These are phyloP conservation scores for Thunnus maccoyii DNA, from an alignment of 2,113 vertebrate genomes.

Conservation along the genomic window DNA sequence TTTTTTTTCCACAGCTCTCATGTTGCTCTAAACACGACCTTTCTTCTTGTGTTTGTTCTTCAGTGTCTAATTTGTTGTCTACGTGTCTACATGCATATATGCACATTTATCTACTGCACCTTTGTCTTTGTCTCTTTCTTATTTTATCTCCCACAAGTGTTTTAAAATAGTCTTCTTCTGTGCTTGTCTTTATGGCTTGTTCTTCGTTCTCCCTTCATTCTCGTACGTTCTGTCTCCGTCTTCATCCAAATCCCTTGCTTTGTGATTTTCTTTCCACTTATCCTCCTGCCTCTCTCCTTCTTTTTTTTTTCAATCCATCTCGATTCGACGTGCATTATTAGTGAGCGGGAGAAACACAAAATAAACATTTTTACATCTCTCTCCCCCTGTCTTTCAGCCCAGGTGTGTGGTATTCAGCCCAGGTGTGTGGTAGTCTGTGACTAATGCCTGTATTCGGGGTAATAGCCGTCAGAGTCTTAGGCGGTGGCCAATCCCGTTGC, in stretches of 20 bases:
- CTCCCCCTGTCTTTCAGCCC: neutral
- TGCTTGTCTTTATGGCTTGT: neutral
- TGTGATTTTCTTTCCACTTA: conserved; percentile 19
- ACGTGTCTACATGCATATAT: no score
- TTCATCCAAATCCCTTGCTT: conserved; percentile 12
- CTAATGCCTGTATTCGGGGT: conserved; percentile 45
- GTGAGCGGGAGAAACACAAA: neutral
- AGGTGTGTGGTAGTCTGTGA: conserved; percentile 66
- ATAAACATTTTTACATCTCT: neutral
- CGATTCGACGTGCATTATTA: conserved; percentile 21
- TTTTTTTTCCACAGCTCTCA: no score
- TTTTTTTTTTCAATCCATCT: conserved; percentile 26
- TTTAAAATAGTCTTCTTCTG: neutral
- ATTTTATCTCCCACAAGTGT: neutral
- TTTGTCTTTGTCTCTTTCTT: neutral
- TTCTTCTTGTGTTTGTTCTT: no score
- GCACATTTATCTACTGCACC: no score
- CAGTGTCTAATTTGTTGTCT: no score
- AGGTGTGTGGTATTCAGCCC: conserved; percentile 23
- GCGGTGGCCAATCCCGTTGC: conserved; percentile 67
- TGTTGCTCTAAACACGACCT: no score
- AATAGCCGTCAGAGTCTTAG: conserved; percentile 63
- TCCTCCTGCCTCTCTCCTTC: neutral
- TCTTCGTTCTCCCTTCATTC: neutral
- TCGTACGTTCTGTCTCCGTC: neutral